phyloP scores from a whole-genome alignment of 2,888 invertebrate genomes.

The Malacosoma neustria region DNA sequence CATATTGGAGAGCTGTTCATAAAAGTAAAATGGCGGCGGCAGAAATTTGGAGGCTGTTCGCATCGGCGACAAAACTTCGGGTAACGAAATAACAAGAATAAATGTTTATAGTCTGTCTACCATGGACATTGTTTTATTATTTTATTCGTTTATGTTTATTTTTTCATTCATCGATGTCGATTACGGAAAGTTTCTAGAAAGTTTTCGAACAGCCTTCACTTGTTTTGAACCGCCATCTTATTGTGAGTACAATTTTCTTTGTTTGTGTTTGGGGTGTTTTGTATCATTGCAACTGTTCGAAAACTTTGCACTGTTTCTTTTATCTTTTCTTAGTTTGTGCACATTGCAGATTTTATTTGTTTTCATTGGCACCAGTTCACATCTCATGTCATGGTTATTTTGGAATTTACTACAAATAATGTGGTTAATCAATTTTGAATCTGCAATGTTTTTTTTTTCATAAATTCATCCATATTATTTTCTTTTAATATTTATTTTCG shows the following conservation, averaged over 20 bases:
- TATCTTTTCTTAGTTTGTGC: slow-evolving; percentile 13
- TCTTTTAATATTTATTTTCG: too few relatives aligned
- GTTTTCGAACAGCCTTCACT: slow-evolving; percentile 82
- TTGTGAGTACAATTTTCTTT: slow-evolving; percentile 23
- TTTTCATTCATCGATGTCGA: slow-evolving; percentile 49
- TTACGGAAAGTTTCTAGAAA: slow-evolving; percentile 52
- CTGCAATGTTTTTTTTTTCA: background rate
- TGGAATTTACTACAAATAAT: background rate
- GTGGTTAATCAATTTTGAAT: background rate
- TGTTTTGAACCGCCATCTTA: slow-evolving; percentile 67
- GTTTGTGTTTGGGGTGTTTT: slow-evolving; percentile 47
- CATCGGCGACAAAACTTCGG: slow-evolving; percentile 56
- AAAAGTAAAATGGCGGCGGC: slow-evolving; percentile 64
- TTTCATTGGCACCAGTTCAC: slow-evolving; percentile 1
- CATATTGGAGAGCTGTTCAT: slow-evolving; percentile 32
- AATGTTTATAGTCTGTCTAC: slow-evolving; percentile 42
- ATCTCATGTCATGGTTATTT: background rate
- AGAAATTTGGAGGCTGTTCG: slow-evolving; percentile 76
- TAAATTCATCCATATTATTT: background rate
- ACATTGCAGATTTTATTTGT: slow-evolving; percentile 5
- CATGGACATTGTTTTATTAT: slow-evolving; percentile 50
- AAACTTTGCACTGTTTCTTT: slow-evolving; percentile 69
- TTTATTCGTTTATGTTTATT: slow-evolving; percentile 41
- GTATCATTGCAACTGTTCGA: slow-evolving; percentile 71
- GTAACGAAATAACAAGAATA: slow-evolving; percentile 43